phyloP scores from a whole-genome alignment of 2,888 invertebrate species.

The Gastrophysa polygoni region DNA sequence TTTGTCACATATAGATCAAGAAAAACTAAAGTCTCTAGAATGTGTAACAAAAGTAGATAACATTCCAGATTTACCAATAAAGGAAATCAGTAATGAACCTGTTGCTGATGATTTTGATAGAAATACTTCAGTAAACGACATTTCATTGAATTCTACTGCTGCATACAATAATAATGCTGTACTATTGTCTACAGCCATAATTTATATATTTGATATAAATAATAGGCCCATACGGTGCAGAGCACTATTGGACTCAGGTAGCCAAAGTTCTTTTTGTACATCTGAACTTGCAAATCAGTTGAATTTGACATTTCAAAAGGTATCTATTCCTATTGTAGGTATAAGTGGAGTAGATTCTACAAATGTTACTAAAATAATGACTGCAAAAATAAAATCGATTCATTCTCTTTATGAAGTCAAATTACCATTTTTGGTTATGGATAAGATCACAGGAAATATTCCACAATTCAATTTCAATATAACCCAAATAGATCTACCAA shows the following conservation, averaged over 20 bases:
- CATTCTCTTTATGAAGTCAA: not conserved
- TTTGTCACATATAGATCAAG: constrained; percentile 1
- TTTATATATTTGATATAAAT: constrained; percentile 1
- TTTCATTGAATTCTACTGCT: constrained; percentile 4
- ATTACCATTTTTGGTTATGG: constrained; percentile 5
- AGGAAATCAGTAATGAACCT: too few relatives aligned
- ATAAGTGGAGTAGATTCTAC: constrained; percentile 12
- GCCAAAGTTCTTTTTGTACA: constrained; percentile 8
- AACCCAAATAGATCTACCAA: not conserved
- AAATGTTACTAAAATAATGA: constrained; percentile 8
- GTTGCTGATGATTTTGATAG: not conserved
- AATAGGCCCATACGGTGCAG: constrained; percentile 11
- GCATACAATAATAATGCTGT: constrained; percentile 1
- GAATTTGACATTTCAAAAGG: constrained; percentile 6
- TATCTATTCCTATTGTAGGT: constrained; percentile 1
- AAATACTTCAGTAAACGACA: not conserved
- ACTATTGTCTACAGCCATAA: constrained; percentile 8
- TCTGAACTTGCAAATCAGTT: constrained; percentile 3
- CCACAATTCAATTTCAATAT: constrained; percentile 5
- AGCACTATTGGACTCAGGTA: constrained; percentile 2
- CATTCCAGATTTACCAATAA: not conserved
- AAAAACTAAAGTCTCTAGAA: not conserved
- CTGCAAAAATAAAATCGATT: constrained; percentile 10
- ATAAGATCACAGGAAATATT: constrained; percentile 10
- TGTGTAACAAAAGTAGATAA: not conserved